A percentile compares a stretch with the other conserved stretches of the same genome.
Conservation (phyloP, 2,797 vertebrate species). For the Poecilia picta region DNA sequence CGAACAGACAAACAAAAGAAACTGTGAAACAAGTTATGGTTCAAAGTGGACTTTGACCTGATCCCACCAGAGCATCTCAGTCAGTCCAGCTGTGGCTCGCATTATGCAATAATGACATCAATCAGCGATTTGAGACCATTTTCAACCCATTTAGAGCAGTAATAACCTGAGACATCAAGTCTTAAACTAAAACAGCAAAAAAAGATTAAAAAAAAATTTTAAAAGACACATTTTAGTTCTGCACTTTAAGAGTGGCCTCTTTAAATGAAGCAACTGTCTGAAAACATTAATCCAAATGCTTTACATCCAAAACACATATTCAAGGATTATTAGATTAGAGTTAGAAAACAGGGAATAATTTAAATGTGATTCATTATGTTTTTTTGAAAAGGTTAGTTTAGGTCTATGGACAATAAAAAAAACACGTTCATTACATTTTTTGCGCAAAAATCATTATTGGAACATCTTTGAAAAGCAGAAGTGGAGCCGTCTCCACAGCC, state of each 20-base stretch:
- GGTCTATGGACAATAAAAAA: too few relatives aligned
- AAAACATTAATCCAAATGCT: neutral
- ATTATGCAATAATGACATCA: neutral
- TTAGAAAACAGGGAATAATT: constrained; percentile 6
- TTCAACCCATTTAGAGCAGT: neutral
- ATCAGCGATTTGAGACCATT: neutral
- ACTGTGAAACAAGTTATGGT: neutral
- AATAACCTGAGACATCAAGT: neutral
- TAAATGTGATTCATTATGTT: too few relatives aligned
- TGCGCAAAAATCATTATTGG: too few relatives aligned
- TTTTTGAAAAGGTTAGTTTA: too few relatives aligned
- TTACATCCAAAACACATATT: neutral
- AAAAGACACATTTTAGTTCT: neutral
- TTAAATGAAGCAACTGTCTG: neutral
- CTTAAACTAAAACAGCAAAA: neutral
- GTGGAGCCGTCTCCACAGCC: too few relatives aligned
- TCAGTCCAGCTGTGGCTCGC: neutral
- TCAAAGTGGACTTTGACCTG: constrained; percentile 7
- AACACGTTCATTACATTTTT: too few relatives aligned
- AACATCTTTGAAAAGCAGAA: too few relatives aligned
- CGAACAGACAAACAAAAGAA: neutral
- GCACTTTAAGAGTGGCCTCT: neutral
- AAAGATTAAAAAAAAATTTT: neutral
- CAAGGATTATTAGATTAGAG: neutral
- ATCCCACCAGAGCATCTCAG: neutral